A percentile compares a stretch with the other conserved stretches of the same genome.
Evolutionary conservation across 1,140 invertebrate species (phyloP).

Genomic region (Aphelinus certus): DNA sequence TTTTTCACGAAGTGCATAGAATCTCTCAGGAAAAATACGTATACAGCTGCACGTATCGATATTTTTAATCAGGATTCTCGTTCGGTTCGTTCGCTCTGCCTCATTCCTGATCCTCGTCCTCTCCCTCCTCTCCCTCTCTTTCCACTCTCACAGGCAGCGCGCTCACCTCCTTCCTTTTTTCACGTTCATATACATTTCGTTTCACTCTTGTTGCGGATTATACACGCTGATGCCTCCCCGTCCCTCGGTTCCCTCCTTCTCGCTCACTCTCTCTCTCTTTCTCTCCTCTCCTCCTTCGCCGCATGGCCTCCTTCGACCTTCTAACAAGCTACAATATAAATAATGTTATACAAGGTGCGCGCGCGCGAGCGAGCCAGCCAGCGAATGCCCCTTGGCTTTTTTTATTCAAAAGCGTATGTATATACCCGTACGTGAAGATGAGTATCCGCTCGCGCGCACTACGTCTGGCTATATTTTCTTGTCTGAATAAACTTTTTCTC

Average conservation of each 20-base stretch:
- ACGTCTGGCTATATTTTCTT: not conserved
- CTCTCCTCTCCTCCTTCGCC: constrained; percentile 5
- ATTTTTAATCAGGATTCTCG: not conserved
- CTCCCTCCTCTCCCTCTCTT: not conserved
- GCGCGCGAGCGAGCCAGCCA: not conserved
- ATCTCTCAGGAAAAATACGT: too few relatives aligned
- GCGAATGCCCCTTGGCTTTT: constrained; percentile 32
- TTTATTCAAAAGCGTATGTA: constrained; percentile 20
- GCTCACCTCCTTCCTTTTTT: not conserved
- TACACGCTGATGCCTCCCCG: not conserved
- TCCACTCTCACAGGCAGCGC: not conserved
- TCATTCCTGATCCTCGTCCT: not conserved
- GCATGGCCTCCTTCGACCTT: constrained; percentile 39
- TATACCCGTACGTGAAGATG: not conserved
- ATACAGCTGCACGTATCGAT: too few relatives aligned
- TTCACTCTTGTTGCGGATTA: constrained; percentile 12
- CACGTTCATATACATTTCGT: not conserved
- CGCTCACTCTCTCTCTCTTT: not conserved
- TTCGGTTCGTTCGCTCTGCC: not conserved
- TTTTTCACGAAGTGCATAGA: too few relatives aligned
- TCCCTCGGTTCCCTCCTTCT: constrained; percentile 1
- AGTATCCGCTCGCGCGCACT: not conserved
- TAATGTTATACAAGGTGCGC: constrained; percentile 45
- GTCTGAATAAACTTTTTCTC: not conserved
- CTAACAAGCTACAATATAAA: constrained; percentile 49